Evolutionary conservation across 2,113 vertebrate species (phyloP), one percentile per base, ranked within the genome.

Genomic region (Tragelaphus scriptus): DNA sequence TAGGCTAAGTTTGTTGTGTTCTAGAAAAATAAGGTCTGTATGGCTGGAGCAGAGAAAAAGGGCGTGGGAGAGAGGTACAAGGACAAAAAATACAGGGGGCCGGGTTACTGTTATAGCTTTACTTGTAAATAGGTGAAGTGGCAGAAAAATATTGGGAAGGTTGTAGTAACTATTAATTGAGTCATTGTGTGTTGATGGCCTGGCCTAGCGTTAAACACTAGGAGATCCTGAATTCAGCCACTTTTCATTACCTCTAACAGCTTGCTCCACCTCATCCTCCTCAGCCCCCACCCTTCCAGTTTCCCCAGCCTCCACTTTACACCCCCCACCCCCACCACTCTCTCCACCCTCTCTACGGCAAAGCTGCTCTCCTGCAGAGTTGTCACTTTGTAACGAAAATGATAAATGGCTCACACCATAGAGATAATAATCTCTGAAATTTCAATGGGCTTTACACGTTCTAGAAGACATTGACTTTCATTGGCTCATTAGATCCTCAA

Each of bases 371-470:
- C 88, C 85, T 32, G 2, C 49, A 85, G 65, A 80, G 65, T 90
- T 94, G 92, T 88, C 98, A 88, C 87, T 96, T 81, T 8, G 53
- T 12, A 63, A 97, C 89, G 53, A 81, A 53, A 56, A 77, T 90
- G 95, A 98, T 58, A 93, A 93, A 95, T 96, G 26, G 36, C 65
- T 94, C 96, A 88, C 26, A 85, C 56, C 55, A 90, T 49, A 94
- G 49, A 47, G 85, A 88, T 85, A 85, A 96, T 96, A 49, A 92
- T 95, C 80, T 90, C 94, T 81, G 92, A 81, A 30, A 81, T 85
- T 96, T 87, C 94, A 75, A 2, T 13, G 11, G 63, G 71, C 53
- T 90, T 95, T 91, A 95, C 77, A 95, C 49, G 49, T 92, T 95
- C 75, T 44, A 11, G 40, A 90, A 95, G 94, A 92, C 47, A 75